These are phyloP conservation scores for Strix uralensis DNA, from an alignment of 2,113 vertebrate species.

Conservation along the genomic window DNA sequence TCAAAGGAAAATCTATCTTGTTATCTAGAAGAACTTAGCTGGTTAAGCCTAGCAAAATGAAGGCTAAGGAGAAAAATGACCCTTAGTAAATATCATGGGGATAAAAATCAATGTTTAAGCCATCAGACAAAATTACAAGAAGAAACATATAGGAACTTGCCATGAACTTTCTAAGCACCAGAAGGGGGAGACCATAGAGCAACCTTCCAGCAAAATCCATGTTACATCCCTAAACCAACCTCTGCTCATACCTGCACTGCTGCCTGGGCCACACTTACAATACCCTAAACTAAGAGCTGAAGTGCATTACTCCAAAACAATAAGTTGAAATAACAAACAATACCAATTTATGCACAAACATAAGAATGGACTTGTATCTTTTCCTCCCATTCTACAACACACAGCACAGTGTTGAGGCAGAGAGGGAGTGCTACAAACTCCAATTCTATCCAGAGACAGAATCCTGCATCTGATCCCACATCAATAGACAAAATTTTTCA, in stretches of 20 bases:
- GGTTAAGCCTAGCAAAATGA: constrained; percentile 6
- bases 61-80: background rate
- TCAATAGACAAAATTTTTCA: background rate
- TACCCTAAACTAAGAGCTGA: background rate
- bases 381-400: background rate
- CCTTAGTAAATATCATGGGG: background rate
- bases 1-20: constrained; percentile 2
- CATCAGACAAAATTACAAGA: background rate
- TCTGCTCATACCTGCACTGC: background rate
- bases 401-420: background rate
- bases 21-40: background rate
- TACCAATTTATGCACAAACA: background rate
- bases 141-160: background rate
- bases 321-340: background rate
- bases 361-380: background rate
- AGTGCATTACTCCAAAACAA: background rate
- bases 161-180: constrained; percentile 41
- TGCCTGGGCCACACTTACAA: background rate
- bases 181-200: constrained; percentile 57
- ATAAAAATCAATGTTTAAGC: constrained; percentile 7
- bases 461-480: background rate
- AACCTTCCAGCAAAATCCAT: background rate
- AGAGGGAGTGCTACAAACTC: background rate
- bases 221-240: background rate
- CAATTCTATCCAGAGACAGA: background rate